Base-by-base conservation (phyloP, 2,888 invertebrate species). In the Troglohyphantes excavatus region DNA sequence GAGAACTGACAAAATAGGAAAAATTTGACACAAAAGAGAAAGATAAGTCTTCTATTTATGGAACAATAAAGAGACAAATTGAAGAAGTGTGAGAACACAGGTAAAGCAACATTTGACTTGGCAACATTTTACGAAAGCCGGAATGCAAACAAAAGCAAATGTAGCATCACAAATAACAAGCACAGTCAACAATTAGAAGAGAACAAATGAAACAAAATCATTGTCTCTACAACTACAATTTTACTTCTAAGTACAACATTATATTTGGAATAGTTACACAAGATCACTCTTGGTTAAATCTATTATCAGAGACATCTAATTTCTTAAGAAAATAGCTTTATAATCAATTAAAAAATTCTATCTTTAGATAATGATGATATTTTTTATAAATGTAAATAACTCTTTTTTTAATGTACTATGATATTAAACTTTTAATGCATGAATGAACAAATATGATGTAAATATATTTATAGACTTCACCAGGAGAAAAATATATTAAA, bases 151-250 rank as follows among this genome's bases (percentile, higher is more conserved):
- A 53, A 53, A 13, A 53, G 1, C n/a, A n/a, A n/a, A n/a, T n/a
- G n/a, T n/a, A n/a, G n/a, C 53, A 53, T 53, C 53, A 53, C 53
- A 53, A 53, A n/a, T n/a, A n/a, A 53, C 17, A 53, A 53, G 53
- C 17, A 53, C 9, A n/a, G 5, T 13, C 53, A 53, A n/a, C n/a
- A 53, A 53, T 39, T 39, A 39, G 53, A 13, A 53, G 53, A 53
- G 17, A 2, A 53, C 53, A 53, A 53, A 17, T 53, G 5, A 17
- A 53, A n/a, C 5, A 17, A 53, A n/a, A n/a, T n/a, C n/a, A n/a
- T n/a, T n/a, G n/a, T n/a, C n/a, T n/a, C n/a, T n/a, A n/a, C n/a
- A n/a, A n/a, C n/a, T n/a, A n/a, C n/a, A n/a, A n/a, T n/a, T n/a
- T 53, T n/a, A n/a, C 53, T 17, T 53, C 53, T 53, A 53, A 17